A percentile compares a stretch with the other conserved stretches of the same genome.
These are phyloP conservation scores for Arge pagana DNA, from an alignment of 2,888 invertebrate species.

Conservation along the genomic window DNA sequence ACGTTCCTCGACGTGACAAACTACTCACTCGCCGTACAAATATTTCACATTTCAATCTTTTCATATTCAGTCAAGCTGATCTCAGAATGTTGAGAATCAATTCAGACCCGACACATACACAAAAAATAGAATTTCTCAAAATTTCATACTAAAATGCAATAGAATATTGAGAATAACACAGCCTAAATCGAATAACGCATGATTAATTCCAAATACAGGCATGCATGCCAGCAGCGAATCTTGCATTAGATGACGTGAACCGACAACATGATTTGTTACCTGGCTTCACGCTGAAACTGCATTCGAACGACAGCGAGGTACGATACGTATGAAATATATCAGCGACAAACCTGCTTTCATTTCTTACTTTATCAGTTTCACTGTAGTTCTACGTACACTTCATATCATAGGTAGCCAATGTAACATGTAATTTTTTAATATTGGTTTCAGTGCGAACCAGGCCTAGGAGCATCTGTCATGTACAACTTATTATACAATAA, in stretches of 20 bases:
- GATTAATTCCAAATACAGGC: too few relatives aligned
- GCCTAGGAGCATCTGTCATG: constrained; percentile 96
- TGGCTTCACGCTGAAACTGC: constrained; percentile 87
- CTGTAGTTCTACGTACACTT: neutral
- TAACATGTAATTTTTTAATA: constrained; percentile 35
- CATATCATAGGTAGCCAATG: too few relatives aligned
- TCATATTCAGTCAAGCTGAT: too few relatives aligned
- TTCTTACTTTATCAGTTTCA: neutral
- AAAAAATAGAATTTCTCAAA: too few relatives aligned
- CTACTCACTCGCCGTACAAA: too few relatives aligned
- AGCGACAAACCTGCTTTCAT: neutral
- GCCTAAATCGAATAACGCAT: too few relatives aligned
- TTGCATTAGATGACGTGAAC: constrained; percentile 97
- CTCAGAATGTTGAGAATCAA: too few relatives aligned
- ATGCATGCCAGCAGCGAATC: constrained; percentile 95
- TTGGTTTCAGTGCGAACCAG: constrained; percentile 90
- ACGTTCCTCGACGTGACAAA: too few relatives aligned
- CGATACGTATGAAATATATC: constrained; percentile 29
- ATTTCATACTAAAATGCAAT: too few relatives aligned
- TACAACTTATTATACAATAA: constrained; percentile 97
- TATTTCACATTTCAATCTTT: too few relatives aligned
- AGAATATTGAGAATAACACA: too few relatives aligned
- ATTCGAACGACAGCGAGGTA: constrained; percentile 97
- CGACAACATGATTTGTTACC: constrained; percentile 83
- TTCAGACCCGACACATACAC: too few relatives aligned